Percentiles rank a stretch among this genome's conserved stretches.
Evolutionary conservation across 2,797 vertebrate genomes (phyloP).

Genomic region (Spea hammondii): DNA sequence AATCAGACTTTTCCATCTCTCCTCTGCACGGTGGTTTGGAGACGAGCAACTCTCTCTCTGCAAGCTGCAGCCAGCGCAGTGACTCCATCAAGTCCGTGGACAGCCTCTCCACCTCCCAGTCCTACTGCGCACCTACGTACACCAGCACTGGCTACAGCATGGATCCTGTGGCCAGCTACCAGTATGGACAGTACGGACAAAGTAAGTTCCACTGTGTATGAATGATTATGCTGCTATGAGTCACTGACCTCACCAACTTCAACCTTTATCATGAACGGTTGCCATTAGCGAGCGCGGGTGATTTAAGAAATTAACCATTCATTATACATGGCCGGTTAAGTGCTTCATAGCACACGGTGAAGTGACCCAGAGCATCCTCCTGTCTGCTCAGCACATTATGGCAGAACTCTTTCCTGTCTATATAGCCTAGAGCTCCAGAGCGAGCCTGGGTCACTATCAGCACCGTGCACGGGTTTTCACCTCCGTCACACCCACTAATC

Average conservation of each 20-base stretch:
- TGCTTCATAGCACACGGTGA: too few species aligned
- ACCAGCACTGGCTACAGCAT: conserved; percentile 95
- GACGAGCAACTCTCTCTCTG: conserved; percentile 87
- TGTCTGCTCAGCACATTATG: too few species aligned
- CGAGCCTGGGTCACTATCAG: background rate
- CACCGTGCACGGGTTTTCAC: background rate
- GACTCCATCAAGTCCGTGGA: conserved; percentile 95
- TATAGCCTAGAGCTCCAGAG: background rate
- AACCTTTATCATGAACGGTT: background rate
- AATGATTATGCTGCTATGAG: background rate
- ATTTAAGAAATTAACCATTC: background rate
- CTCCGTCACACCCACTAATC: conserved; percentile 56
- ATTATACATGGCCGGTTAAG: too few species aligned
- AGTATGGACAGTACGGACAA: conserved; percentile 94
- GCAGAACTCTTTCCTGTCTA: background rate
- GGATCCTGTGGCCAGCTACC: conserved; percentile 96
- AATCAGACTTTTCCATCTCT: conserved; percentile 97
- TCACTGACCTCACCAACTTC: too few species aligned
- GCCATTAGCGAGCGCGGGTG: background rate
- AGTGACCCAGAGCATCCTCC: too few species aligned
- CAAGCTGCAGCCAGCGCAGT: conserved; percentile 94
- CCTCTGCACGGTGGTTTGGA: conserved; percentile 91
- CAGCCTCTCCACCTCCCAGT: conserved; percentile 91
- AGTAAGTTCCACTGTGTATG: conserved; percentile 73
- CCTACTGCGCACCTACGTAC: conserved; percentile 96